Conservation (phyloP, 2,113 vertebrate genomes). For the Maccullochella peelii region DNA sequence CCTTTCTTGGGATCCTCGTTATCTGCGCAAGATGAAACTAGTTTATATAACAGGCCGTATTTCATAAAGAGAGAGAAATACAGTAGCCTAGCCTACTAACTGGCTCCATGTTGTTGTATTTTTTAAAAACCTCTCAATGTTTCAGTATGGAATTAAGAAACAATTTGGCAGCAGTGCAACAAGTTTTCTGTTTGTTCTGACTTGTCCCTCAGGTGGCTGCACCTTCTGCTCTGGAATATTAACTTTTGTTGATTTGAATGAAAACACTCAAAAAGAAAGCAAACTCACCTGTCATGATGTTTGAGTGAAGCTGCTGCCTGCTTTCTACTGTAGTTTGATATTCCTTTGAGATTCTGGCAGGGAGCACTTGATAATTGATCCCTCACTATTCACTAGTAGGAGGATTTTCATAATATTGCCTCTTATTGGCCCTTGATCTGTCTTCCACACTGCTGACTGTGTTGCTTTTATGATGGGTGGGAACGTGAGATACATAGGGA, state of each 20-base stretch:
- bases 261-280: neutral
- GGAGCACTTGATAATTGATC: conserved; percentile 5
- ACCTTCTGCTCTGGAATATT: neutral
- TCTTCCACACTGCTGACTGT: conserved; percentile 63
- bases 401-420: conserved; percentile 38
- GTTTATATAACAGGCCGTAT: neutral
- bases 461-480: conserved; percentile 73
- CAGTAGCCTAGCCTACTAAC: too few relatives aligned
- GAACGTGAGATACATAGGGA: conserved; percentile 49
- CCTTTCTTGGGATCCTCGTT: conserved; percentile 62
- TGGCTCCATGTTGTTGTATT: neutral
- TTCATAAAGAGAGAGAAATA: neutral
- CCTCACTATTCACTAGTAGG: conserved; percentile 28
- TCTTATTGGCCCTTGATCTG: conserved; percentile 51
- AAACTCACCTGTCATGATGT: conserved; percentile 78
- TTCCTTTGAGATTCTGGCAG: conserved; percentile 28
- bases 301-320: conserved; percentile 3
- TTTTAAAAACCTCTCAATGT: neutral
- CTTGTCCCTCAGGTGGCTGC: neutral
- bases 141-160: neutral
- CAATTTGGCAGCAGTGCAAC: neutral
- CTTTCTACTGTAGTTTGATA: conserved; percentile 10
- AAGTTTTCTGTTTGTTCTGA: neutral
- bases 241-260: neutral
- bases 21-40: conserved; percentile 64